Base-by-base conservation (phyloP, 1,140 invertebrate genomes). In the Brachionus sp. region DNA sequence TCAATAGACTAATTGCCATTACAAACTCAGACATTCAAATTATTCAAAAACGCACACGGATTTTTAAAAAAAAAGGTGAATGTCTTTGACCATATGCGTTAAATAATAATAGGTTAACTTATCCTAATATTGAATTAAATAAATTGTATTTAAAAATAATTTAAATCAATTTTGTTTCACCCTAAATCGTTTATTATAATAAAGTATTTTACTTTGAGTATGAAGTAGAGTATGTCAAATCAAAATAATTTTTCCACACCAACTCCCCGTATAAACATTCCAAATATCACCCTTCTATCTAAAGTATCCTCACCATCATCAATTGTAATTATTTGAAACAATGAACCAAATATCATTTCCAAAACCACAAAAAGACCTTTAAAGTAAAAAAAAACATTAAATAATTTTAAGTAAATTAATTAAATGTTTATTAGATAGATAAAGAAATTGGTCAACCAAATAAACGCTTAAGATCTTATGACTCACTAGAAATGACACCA, bases 1-100 rank as follows among this genome's bases (percentile, higher is more conserved):
- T 70, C 33, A 37, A 39, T 70, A 33, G 35, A n/a, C 33, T 39
- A 70, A 70, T 70, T 70, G 35, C 66, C 3, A 39, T 70, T 37
- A 70, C 35, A 16, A 70, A 70, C 33, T 70, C 66, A 33, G 37
- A 70, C n/a, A 70, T 70, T 37, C 66, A 70, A 70, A 70, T 39
- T 9, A 70, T 70, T 29, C 66, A 70, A 66, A 16, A 70, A 3
- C 66, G 66, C 33, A 70, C 0, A 70, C 13, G 35, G 35, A 70
- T 66, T 13, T 70, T 35, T 9, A 39, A 70, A 70, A 70, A 70
- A 70, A 70, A 70, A 70, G 66, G 66, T 16, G 35, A 70, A 35
- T 70, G 29, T 70, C 66, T 70, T 35, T 37, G 66, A 70, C 66
- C 66, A 4, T 70, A 70, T 39, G 35, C 35, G 35, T 70, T 70